phyloP scores from a whole-genome alignment of 2,888 invertebrate genomes.

The Allacma fusca region DNA sequence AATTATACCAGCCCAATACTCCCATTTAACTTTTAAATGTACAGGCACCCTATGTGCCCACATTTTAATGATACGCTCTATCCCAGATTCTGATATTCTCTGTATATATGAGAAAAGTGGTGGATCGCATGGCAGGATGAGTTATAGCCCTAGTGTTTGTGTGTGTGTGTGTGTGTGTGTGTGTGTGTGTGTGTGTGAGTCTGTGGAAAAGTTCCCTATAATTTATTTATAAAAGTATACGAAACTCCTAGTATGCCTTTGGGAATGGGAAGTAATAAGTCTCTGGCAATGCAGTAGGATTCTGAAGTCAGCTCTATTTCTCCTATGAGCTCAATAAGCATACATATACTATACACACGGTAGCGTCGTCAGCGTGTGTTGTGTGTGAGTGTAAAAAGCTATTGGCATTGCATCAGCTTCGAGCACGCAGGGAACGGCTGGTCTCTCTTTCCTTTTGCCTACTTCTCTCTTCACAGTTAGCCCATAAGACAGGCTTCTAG shows the following conservation, averaged over 20 bases:
- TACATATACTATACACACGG: not conserved
- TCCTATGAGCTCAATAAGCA: too few relatives aligned
- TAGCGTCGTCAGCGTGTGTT: not conserved
- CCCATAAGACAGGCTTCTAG: slow-evolving; percentile 23
- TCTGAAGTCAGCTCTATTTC: too few relatives aligned
- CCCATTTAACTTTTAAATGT: too few relatives aligned
- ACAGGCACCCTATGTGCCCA: too few relatives aligned
- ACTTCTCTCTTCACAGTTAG: slow-evolving; percentile 33
- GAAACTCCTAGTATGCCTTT: not conserved
- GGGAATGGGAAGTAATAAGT: not conserved
- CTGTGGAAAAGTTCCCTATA: slow-evolving; percentile 3
- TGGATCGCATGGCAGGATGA: too few relatives aligned
- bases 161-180: too few relatives aligned
- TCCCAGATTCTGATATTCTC: too few relatives aligned
- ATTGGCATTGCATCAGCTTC: slow-evolving; percentile 45
- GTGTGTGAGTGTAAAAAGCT: slow-evolving; percentile 21
- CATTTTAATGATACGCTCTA: too few relatives aligned
- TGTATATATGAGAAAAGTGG: too few relatives aligned
- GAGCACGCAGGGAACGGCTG: slow-evolving; percentile 42
- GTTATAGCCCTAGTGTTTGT: too few relatives aligned
- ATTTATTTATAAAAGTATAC: slow-evolving; percentile 6
- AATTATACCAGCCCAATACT: too few relatives aligned
- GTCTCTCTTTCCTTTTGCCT: slow-evolving; percentile 19
- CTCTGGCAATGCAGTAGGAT: not conserved
- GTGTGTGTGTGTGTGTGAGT: too few relatives aligned